Evolutionary conservation across 2,113 vertebrate genomes (phyloP).

Genomic region (Toxotes chatareus): DNA sequence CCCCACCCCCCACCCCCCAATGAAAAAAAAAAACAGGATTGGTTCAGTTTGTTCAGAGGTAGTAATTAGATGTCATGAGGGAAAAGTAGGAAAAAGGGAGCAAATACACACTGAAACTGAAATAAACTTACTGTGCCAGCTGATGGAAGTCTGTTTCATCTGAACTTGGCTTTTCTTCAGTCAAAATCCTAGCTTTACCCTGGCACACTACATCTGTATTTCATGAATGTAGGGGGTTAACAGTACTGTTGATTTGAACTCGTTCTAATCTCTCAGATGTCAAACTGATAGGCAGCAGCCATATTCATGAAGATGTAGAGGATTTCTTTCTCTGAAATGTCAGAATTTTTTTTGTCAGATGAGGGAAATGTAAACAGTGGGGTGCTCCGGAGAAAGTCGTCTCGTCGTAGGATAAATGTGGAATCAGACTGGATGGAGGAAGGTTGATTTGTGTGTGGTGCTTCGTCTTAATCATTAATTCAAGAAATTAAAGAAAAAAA

Average conservation of each 20-base stretch:
- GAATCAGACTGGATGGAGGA: not conserved
- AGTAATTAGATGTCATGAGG: slow-evolving; percentile 24
- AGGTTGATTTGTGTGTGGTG: not conserved
- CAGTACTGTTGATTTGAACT: not conserved
- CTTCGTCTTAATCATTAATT: not conserved
- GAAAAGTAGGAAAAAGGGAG: not conserved
- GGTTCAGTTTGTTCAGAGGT: slow-evolving; percentile 12
- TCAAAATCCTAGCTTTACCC: not conserved
- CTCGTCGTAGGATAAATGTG: not conserved
- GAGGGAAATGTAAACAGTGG: not conserved
- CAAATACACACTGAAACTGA: not conserved
- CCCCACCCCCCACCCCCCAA: too few species aligned
- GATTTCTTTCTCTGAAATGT: not conserved
- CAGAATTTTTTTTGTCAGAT: not conserved
- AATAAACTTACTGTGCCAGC: slow-evolving; percentile 1
- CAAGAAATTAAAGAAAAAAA: not conserved
- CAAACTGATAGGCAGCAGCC: not conserved
- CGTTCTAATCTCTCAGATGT: not conserved
- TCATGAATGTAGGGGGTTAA: not conserved
- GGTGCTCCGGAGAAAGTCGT: not conserved
- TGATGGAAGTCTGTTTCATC: slow-evolving; percentile 9
- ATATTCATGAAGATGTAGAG: not conserved
- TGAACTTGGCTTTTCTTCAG: slow-evolving; percentile 27
- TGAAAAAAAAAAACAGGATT: not conserved
- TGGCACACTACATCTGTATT: not conserved